A percentile compares a stretch with the other conserved stretches of the same genome.
Conservation (phyloP, 2,888 invertebrate genomes). For the Alcis repandata region DNA sequence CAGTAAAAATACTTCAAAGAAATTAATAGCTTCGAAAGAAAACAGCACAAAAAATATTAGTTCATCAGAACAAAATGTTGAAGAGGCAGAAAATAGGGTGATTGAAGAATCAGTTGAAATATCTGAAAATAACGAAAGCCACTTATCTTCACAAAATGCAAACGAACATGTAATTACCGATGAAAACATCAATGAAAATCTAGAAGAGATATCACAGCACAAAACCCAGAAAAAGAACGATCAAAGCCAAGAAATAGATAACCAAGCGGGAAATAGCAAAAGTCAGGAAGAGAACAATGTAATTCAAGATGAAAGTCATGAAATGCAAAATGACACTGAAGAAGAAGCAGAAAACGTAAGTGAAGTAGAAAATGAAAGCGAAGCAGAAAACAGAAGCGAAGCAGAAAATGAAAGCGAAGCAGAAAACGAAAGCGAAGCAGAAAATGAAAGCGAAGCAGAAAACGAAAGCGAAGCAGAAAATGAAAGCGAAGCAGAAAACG, state of each 20-base stretch:
- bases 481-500: slow-evolving; percentile 21
- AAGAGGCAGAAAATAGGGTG: slow-evolving; percentile 24
- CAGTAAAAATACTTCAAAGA: slow-evolving; percentile 11
- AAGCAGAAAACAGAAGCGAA: slow-evolving; percentile 31
- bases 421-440: slow-evolving; percentile 20
- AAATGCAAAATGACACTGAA: slow-evolving; percentile 11
- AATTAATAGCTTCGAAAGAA: slow-evolving; percentile 9
- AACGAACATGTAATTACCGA: neutral
- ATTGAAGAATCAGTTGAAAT: slow-evolving; percentile 22
- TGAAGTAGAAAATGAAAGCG: slow-evolving; percentile 25
- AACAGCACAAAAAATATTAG: neutral
- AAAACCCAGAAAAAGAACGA: neutral
- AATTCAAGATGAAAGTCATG: slow-evolving; percentile 22
- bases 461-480: slow-evolving; percentile 27
- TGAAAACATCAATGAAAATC: neutral
- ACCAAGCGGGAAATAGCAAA: neutral
- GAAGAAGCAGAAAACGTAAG: slow-evolving; percentile 19
- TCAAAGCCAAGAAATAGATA: neutral
- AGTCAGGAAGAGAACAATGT: slow-evolving; percentile 17
- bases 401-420: slow-evolving; percentile 27
- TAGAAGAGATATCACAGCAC: neutral
- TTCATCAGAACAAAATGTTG: slow-evolving; percentile 14
- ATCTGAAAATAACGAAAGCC: neutral
- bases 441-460: slow-evolving; percentile 26
- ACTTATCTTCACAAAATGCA: neutral